Conservation (phyloP, 2,888 invertebrate species). For the Corbicula japonica region DNA sequence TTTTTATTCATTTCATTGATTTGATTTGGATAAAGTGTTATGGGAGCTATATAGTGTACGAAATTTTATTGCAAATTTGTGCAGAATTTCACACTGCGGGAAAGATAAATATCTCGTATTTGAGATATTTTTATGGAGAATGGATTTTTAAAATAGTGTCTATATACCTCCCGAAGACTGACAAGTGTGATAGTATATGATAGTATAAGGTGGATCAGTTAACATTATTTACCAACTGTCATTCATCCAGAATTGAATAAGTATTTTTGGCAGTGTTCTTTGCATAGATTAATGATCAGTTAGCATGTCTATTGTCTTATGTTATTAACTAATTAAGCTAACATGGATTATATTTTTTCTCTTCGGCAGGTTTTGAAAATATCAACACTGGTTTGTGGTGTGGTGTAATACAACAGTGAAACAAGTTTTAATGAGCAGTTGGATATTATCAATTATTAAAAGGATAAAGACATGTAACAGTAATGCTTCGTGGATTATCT, state of each 20-base stretch:
- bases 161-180: conserved; percentile 1
- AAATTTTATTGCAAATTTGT: conserved; percentile 23
- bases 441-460: neutral
- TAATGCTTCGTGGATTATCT: conserved; percentile 30
- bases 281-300: conserved; percentile 20
- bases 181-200: neutral
- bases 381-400: neutral
- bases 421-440: neutral
- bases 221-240: conserved; percentile 31
- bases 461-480: conserved; percentile 8
- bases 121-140: neutral
- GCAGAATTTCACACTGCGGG: conserved; percentile 1
- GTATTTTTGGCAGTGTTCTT: conserved; percentile 13
- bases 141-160: conserved; percentile 10
- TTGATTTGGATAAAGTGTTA: conserved; percentile 22
- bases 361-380: neutral
- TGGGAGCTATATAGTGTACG: conserved; percentile 3
- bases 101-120: neutral
- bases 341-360: conserved; percentile 24
- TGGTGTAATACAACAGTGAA: conserved; percentile 13
- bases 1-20: conserved; percentile 17
- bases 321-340: conserved; percentile 21
- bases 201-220: conserved; percentile 15
- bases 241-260: conserved; percentile 22
- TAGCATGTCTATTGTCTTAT: conserved; percentile 27